Base-by-base conservation (phyloP, 1,140 invertebrate species). In the roundworm (Caenorhabditis elegans) region DNA sequence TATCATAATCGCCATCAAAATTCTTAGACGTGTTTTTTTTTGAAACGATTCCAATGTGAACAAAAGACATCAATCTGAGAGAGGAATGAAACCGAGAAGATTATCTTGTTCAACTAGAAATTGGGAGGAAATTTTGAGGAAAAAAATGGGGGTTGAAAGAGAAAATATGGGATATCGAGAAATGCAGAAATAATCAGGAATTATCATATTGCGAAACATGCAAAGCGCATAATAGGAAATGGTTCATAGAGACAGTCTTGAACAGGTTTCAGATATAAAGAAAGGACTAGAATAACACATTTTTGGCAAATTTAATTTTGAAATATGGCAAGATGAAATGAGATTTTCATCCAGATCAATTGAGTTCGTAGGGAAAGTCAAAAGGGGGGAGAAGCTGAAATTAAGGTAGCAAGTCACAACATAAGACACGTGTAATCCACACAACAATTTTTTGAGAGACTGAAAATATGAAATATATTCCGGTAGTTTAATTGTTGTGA, bases 91-190 rank as follows among this genome's bases (percentile, higher is more conserved):
- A 70, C 60, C 60, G 60, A 70, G 60, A 70, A 31, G 60, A 70
- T 70, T 70, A 70, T 70, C 60, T 70, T 70, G 34, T 43, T 70
- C 34, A 70, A 39, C 60, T 70, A 70, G 60, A 70, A 70, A 70
- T 70, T 19, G 60, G 34, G 10, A 39, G n/a, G 39, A 1, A 22
- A 11, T 70, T 70, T 70, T 2, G 13, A 39, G 39, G 39, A 36
- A 65, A 34, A 60, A 34, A 60, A 34, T 3, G 39, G 1, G 60
- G 26, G n/a, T 31, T 22, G 19, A 70, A n/a, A 70, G 60, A 70
- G 31, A 70, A 31, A 60, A 28, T 31, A 60, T 60, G 53, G 26
- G 15, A 17, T 31, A 43, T 70, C 26, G 60, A 70, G 60, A 70
- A 70, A 70, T 70, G 60, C 60, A 70, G 17, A 70, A 39, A 43